Evolutionary conservation across 2,888 invertebrate genomes (phyloP), one percentile per base, ranked within the genome.

Genomic region (Cartodere bifasciata): DNA sequence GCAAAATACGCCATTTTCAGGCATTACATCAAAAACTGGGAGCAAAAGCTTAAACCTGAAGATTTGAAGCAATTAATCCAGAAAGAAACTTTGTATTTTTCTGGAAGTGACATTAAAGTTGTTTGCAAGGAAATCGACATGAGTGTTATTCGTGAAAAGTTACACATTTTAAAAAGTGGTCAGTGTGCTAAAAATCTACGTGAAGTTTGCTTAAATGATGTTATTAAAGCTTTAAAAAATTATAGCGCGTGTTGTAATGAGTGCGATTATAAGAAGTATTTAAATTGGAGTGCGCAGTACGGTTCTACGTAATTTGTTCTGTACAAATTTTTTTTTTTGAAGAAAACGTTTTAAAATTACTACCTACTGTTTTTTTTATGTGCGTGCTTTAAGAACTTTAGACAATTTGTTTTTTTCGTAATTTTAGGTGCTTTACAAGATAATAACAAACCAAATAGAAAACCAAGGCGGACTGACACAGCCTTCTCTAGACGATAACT

Each of bases 41-140:
- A 59, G 13, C 20, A 20, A n/a, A 36, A 0, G 52, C 28, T 45
- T 14, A 35, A 36, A 4, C 30, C 39, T 14, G 30, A 61, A 11
- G 48, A 58, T 3, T 62, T 70, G 32, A 64, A 66, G 23, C 42
- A 54, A 3, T 53, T 60, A 16, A 47, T 80, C 41, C 65, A 73
- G 0, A 44, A 54, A 3, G 51, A 60, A 31, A 84, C 84, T 0
- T 71, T 75, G 9, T 75, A 79, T 3, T 92, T 86, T 53, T 87
- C 91, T 0, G 88, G 90, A 1, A 85, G 87, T 7, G 94, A 94
- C 52, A 72, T 94, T 28, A 79, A 81, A 47, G 61, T 83, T 40
- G 73, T 86, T 16, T 87, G 87, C 53, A 91, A 91, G 57, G 90
- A 92, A 64, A 80, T 86, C 1, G 73, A 82, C 33, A 90, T 94